phyloP scores from a whole-genome alignment of 2,888 invertebrate genomes.

The Bombylius discolor region DNA sequence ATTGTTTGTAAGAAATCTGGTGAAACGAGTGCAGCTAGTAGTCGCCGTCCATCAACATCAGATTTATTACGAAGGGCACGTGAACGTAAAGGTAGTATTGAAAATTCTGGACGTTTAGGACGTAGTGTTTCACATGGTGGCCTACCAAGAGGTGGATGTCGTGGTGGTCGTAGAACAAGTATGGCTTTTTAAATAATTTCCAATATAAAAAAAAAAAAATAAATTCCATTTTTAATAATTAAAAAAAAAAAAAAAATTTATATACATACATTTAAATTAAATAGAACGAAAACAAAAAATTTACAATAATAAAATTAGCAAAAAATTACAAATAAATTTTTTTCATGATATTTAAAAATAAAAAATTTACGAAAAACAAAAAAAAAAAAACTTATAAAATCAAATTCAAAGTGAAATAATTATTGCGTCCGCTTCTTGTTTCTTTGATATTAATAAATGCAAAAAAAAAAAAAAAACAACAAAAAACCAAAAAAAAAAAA shows the following conservation, averaged over 20 bases:
- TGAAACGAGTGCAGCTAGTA: constrained; percentile 10
- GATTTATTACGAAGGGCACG: constrained; percentile 32
- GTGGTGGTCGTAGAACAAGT: constrained; percentile 32
- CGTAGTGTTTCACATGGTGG: constrained; percentile 35
- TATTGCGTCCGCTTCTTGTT: constrained; percentile 8
- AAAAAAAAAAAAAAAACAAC: too few species aligned
- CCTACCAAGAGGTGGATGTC: constrained; percentile 26
- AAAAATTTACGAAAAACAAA: not conserved
- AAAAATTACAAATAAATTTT: not conserved
- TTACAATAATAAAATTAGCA: not conserved
- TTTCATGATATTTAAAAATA: not conserved
- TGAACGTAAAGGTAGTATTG: constrained; percentile 33
- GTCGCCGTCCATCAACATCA: constrained; percentile 33
- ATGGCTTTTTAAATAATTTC: constrained; percentile 30
- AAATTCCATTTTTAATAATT: not conserved
- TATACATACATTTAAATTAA: constrained; percentile 3
- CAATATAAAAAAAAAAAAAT: constrained; percentile 5
- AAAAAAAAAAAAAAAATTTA: constrained; percentile 2
- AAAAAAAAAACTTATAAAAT: not conserved
- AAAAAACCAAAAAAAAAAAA: too few species aligned
- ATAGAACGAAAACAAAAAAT: not conserved
- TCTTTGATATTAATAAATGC: not conserved
- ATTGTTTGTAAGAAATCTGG: constrained; percentile 22
- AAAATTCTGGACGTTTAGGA: constrained; percentile 25
- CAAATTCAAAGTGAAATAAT: not conserved